A percentile compares a stretch with the other conserved stretches of the same genome.
Evolutionary conservation across 1,140 invertebrate genomes (phyloP).

Genomic region (Neodiprion virginianus): DNA sequence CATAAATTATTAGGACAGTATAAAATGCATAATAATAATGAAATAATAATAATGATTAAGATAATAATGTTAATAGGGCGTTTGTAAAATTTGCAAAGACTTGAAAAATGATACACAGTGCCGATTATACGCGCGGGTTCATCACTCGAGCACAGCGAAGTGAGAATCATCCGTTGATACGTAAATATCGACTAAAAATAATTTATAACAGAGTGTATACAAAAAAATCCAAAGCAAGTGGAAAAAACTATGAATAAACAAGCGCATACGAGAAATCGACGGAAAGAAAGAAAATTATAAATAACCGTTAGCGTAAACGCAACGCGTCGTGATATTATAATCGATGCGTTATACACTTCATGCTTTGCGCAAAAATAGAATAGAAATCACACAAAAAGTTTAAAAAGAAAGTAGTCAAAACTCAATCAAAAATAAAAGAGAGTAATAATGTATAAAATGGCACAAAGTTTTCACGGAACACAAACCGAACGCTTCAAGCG

Average conservation of each 20-base stretch:
- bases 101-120: too few relatives aligned
- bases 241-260: too few relatives aligned
- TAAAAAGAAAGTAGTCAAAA: slow-evolving; percentile 3
- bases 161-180: too few relatives aligned
- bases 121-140: too few relatives aligned
- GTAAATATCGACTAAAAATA: too few relatives aligned
- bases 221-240: too few relatives aligned
- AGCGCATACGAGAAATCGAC: slow-evolving; percentile 29
- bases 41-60: neutral
- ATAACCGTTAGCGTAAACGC: neutral
- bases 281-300: slow-evolving; percentile 26
- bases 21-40: neutral
- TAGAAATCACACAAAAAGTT: neutral
- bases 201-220: too few relatives aligned
- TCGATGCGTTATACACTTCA: neutral
- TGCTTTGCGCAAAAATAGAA: neutral
- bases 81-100: neutral
- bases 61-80: neutral
- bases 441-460: slow-evolving; percentile 37
- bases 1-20: too few relatives aligned
- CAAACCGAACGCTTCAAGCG: too few relatives aligned
- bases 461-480: slow-evolving; percentile 56
- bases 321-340: neutral
- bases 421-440: neutral
- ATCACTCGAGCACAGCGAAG: too few relatives aligned